phyloP scores from a whole-genome alignment of 2,888 invertebrate species.

The Psylliodes chrysocephalus region DNA sequence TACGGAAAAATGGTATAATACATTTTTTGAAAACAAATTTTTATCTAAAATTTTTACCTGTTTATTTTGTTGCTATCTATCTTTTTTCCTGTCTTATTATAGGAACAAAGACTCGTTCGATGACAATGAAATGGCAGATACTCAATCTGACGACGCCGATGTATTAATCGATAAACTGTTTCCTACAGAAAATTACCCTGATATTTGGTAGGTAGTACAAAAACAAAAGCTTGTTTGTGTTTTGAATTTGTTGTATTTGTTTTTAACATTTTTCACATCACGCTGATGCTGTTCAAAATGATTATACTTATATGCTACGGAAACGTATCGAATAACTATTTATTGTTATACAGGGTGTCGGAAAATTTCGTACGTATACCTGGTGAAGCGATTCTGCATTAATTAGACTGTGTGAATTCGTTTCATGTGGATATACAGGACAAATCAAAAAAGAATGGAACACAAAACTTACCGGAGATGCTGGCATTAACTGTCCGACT shows the following conservation, averaged over 20 bases:
- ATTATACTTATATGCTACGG: no score
- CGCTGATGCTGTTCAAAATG: not conserved
- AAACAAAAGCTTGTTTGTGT: not conserved
- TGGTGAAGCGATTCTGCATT: no score
- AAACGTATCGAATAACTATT: no score
- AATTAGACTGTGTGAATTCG: no score
- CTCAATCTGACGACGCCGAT: constrained; percentile 12
- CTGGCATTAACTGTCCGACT: no score
- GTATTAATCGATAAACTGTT: constrained; percentile 17
- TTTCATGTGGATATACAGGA: no score
- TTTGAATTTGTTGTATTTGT: not conserved
- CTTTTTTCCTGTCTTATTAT: constrained; percentile 27
- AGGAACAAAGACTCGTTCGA: constrained; percentile 9
- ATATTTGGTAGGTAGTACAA: constrained; percentile 27
- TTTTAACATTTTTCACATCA: not conserved
- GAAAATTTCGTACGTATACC: no score
- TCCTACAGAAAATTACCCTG: constrained; percentile 27
- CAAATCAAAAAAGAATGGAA: no score
- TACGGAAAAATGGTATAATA: no score
- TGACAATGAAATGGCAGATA: constrained; percentile 13
- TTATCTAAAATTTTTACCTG: not conserved
- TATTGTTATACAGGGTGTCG: no score
- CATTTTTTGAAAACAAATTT: no score
- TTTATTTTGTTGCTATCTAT: constrained; percentile 17
- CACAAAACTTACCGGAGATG: no score